Evolutionary conservation across 2,797 vertebrate species (phyloP).

Genomic region (Stomatorhinus walkeri): DNA sequence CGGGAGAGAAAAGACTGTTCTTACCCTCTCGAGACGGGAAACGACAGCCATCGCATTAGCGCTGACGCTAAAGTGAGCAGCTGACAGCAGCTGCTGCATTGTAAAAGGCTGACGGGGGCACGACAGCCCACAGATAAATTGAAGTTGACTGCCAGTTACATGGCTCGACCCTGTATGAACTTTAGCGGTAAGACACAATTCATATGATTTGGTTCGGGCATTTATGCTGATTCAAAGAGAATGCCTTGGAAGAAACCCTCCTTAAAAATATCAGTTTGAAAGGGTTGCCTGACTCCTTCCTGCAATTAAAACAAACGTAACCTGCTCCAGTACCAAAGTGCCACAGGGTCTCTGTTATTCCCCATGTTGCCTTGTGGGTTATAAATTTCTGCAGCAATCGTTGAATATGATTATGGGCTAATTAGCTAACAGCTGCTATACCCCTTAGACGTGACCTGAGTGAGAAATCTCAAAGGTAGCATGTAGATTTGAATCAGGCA

Average conservation of each 20-base stretch:
- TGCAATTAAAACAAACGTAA: background rate
- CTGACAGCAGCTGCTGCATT: background rate
- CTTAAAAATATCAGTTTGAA: background rate
- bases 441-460: background rate
- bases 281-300: background rate
- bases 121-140: background rate
- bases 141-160: background rate
- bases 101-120: background rate
- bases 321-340: background rate
- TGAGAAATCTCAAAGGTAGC: background rate
- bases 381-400: background rate
- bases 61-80: background rate
- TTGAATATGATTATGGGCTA: background rate
- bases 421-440: background rate
- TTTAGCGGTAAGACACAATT: background rate
- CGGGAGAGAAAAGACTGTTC: background rate
- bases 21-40: background rate
- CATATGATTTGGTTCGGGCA: background rate
- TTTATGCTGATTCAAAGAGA: background rate
- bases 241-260: background rate
- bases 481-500: background rate
- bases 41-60: background rate
- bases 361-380: background rate
- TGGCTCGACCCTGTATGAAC: background rate
- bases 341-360: background rate